Evolutionary conservation across 2,797 vertebrate genomes (phyloP).

Genomic region (Halcyon smyrnensis): DNA sequence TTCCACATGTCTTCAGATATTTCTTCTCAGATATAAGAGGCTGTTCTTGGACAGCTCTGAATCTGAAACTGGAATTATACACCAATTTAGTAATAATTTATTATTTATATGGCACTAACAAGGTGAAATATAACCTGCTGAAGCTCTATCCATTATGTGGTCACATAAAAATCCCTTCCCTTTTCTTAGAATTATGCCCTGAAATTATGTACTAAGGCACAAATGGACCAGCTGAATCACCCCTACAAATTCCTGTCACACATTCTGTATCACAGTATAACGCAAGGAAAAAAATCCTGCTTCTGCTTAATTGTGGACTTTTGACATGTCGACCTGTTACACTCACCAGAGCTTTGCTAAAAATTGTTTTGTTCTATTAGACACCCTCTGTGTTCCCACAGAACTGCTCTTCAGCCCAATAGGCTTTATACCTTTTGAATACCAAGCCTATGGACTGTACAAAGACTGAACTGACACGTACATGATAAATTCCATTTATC

Average conservation of each 20-base stretch:
- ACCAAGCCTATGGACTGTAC: neutral
- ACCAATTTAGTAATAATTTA: neutral
- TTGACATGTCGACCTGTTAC: neutral
- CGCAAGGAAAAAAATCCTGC: accelerated
- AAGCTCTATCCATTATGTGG: neutral
- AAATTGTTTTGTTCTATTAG: neutral
- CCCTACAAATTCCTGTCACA: neutral
- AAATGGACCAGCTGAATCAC: neutral
- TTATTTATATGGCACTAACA: neutral
- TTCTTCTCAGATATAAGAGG: neutral
- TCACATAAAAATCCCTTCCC: neutral
- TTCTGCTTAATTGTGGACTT: neutral
- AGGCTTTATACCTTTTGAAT: neutral
- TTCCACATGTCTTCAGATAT: conserved; percentile 15
- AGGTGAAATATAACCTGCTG: neutral
- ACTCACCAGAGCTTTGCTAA: neutral
- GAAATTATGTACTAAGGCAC: neutral
- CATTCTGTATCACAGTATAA: neutral
- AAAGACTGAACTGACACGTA: neutral
- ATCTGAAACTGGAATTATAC: neutral
- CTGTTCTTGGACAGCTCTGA: neutral
- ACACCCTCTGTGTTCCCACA: neutral
- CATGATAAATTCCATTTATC: neutral
- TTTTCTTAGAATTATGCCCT: neutral
- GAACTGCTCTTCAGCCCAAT: neutral